These are phyloP conservation scores for Uromys caudimaculatus DNA, from an alignment of 2,797 vertebrate genomes.

Conservation along the genomic window DNA sequence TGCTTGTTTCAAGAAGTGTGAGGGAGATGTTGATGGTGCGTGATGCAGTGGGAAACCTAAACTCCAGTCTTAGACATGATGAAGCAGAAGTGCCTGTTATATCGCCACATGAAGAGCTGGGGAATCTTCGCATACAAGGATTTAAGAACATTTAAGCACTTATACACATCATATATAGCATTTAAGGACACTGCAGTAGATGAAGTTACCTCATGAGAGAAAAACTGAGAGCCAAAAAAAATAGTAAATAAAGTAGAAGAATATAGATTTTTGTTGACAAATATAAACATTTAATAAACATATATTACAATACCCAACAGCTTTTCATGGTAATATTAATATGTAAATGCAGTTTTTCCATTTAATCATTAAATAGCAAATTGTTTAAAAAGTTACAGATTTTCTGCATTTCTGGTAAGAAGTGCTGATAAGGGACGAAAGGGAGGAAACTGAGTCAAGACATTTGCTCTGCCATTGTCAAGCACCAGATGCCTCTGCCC, in stretches of 20 bases:
- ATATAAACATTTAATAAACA: not conserved
- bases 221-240: not conserved
- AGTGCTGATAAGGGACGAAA: not conserved
- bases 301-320: not conserved
- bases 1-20: not conserved
- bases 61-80: not conserved
- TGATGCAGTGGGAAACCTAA: not conserved
- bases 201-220: not conserved
- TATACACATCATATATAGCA: not conserved
- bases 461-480: not conserved
- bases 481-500: not conserved
- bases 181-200: not conserved
- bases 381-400: slow-evolving; percentile 19
- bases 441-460: not conserved
- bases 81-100: not conserved
- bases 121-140: not conserved
- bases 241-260: not conserved
- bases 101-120: not conserved
- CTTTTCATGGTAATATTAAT: not conserved
- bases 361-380: not conserved
- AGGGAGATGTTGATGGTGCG: not conserved
- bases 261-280: not conserved
- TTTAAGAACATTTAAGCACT: not conserved
- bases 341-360: not conserved
- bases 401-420: not conserved